Percentiles rank a stretch among this genome's conserved stretches.
Conservation (phyloP, 2,113 vertebrate species). For the Halichoerus grypus region DNA sequence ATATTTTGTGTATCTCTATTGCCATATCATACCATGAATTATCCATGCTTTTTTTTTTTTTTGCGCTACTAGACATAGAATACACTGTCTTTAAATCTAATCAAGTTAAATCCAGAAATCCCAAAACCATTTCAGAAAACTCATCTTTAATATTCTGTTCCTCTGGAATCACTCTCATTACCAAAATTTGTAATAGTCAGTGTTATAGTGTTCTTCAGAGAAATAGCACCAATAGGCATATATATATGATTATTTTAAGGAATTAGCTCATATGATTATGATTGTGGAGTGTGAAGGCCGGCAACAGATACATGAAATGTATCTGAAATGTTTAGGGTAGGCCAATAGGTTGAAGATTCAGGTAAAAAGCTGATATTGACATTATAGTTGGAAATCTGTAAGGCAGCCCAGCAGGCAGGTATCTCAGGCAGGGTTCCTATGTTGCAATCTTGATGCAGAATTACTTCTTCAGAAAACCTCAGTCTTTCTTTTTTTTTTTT, state of each 20-base stretch:
- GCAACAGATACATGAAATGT: no score
- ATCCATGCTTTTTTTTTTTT: not conserved
- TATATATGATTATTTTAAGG: no score
- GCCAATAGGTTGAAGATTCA: not conserved
- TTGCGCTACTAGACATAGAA: not conserved
- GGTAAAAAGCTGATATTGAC: not conserved
- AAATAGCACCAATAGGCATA: not conserved
- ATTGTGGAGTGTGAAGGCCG: not conserved
- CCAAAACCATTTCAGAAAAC: not conserved
- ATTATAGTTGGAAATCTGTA: not conserved
- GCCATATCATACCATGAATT: not conserved
- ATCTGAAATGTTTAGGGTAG: not conserved
- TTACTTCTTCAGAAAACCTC: not conserved
- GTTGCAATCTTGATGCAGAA: not conserved
- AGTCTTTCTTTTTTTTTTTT: no score
- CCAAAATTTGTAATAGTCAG: not conserved
- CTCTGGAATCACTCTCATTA: not conserved
- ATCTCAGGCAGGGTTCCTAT: not conserved
- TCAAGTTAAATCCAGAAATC: not conserved
- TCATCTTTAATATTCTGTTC: not conserved
- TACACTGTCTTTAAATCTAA: not conserved
- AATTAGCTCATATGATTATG: not conserved
- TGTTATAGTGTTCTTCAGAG: not conserved
- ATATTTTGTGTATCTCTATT: no score
- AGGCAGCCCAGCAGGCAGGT: not conserved